Evolutionary conservation across 2,888 invertebrate genomes (phyloP), one percentile per base, ranked within the genome.

Genomic region (Beris morrisii): DNA sequence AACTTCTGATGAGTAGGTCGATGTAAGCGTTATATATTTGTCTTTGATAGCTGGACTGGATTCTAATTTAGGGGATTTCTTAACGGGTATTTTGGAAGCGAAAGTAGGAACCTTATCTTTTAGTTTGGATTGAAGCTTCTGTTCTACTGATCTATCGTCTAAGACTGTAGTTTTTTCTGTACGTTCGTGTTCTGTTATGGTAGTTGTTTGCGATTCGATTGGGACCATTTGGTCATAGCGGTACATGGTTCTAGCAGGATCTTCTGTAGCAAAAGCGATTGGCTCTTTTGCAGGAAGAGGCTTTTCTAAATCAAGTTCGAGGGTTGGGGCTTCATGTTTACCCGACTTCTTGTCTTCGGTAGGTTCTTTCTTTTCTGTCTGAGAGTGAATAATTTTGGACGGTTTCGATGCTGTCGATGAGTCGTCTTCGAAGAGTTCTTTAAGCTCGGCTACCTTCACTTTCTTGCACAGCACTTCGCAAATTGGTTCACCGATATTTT

Each of bases 391-490:
- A 15, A 12, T 15, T 48, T 48, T 48, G 48, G 48, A 13, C 13
- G 15, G 48, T 31, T 5, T 38, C 38, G 9, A 38, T 5, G 38
- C 43, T 22, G 75, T 73, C 28, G 69, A 70, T 22, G 22, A 22
- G 56, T 71, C 70, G 32, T 70, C 70, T 43, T 72, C 71, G 53
- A 71, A 68, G 7, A 68, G 43, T 32, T 69, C 69, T 13, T 64
- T 67, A 22, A 69, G 28, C 22, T 64, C 15, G 3, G 64, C 64
- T 1, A 71, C 69, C 32, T 65, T 69, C 28, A 56, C 61, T 58
- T 70, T 70, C n/a, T 48, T 56, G 38, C 70, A 69, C 9, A 68
- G 64, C 4, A 64, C 57, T 59, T 73, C 73, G 55, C 69, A 73
- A 28, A 71, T 63, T 13, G 69, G 70, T 64, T 73, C 73, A 22